These are phyloP conservation scores for Crocuta crocuta DNA, from an alignment of 2,113 vertebrate species.

Conservation along the genomic window DNA sequence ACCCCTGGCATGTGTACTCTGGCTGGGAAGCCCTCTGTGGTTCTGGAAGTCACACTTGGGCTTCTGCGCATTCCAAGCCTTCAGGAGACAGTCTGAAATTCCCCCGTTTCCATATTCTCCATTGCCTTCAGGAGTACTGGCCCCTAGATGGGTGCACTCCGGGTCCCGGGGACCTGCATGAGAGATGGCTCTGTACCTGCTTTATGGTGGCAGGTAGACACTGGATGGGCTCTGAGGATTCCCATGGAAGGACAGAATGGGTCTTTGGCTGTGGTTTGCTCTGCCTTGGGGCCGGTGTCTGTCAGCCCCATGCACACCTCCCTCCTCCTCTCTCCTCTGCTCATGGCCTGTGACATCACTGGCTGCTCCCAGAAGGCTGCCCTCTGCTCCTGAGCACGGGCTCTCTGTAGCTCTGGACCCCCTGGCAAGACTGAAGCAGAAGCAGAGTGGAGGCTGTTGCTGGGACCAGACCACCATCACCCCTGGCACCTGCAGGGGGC, in stretches of 20 bases:
- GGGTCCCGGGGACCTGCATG: neutral
- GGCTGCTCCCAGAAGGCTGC: slow-evolving; percentile 81
- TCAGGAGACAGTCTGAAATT: neutral
- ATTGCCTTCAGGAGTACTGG: neutral
- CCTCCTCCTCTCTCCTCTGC: slow-evolving; percentile 82
- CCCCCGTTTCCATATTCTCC: neutral
- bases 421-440: slow-evolving; percentile 58
- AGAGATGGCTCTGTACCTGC: neutral
- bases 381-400: slow-evolving; percentile 72
- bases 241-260: slow-evolving; percentile 25
- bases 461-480: slow-evolving; percentile 51
- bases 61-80: neutral
- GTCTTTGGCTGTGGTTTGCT: slow-evolving; percentile 55
- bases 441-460: slow-evolving; percentile 52
- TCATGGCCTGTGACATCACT: slow-evolving; percentile 82
- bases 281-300: slow-evolving; percentile 70
- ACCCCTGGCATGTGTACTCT: neutral
- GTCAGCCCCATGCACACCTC: slow-evolving; percentile 71
- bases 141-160: neutral
- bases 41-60: slow-evolving; percentile 23
- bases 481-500: slow-evolving; percentile 29
- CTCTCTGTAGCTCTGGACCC: slow-evolving; percentile 76
- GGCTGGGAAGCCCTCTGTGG: neutral
- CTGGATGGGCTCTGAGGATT: neutral
- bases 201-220: neutral